A percentile compares a stretch with the other conserved stretches of the same genome.
Conservation (phyloP, 2,888 invertebrate genomes). For the Hedya salicella region DNA sequence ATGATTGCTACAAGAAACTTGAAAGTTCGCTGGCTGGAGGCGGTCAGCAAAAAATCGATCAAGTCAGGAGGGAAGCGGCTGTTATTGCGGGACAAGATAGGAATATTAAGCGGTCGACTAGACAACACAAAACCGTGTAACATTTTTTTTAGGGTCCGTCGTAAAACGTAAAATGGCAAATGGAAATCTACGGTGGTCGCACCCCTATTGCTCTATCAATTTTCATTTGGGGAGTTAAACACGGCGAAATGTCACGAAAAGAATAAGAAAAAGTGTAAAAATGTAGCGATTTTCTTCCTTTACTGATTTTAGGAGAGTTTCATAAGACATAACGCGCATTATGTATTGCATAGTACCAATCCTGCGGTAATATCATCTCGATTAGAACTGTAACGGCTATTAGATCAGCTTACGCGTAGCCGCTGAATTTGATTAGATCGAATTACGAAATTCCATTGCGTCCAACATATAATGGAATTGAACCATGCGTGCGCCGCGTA, state of each 20-base stretch:
- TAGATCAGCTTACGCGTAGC: conserved; percentile 13
- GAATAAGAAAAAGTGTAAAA: not conserved
- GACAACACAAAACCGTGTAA: conserved; percentile 36
- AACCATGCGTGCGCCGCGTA: conserved; percentile 50
- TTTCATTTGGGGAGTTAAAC: conserved; percentile 25
- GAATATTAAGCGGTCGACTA: conserved; percentile 42
- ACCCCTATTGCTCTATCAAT: conserved; percentile 26
- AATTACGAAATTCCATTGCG: conserved; percentile 54
- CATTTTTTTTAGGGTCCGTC: conserved; percentile 30
- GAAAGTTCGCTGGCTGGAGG: conserved; percentile 31
- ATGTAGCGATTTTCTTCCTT: not conserved
- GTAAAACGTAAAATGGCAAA: conserved; percentile 33
- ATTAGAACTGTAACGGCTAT: conserved; percentile 30
- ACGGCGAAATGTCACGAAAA: conserved; percentile 16
- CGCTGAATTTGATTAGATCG: conserved; percentile 46
- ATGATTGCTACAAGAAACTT: conserved; percentile 31
- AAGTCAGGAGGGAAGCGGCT: conserved; percentile 43
- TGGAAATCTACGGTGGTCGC: conserved; percentile 31
- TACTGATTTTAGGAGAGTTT: not conserved
- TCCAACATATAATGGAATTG: conserved; percentile 31
- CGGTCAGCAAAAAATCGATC: conserved; percentile 45
- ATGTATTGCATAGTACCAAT: not conserved
- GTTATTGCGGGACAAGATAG: conserved; percentile 35
- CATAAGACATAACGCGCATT: not conserved
- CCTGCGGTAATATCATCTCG: not conserved